Evolutionary conservation across 2,888 invertebrate genomes (phyloP).

Genomic region (Leptogaster cylindrica): DNA sequence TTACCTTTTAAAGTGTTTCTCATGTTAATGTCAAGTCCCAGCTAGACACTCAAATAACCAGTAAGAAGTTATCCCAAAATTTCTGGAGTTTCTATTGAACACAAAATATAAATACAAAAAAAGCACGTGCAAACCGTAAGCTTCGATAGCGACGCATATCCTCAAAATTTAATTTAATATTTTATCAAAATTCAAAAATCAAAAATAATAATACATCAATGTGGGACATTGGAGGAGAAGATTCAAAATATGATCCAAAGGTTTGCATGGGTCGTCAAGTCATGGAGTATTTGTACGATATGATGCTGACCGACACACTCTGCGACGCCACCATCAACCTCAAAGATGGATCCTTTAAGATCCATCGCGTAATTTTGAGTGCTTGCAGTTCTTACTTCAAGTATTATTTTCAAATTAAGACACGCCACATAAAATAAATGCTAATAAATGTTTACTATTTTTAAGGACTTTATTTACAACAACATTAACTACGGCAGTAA

Average conservation of each 20-base stretch:
- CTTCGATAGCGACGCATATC: too few relatives aligned
- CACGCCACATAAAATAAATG: too few relatives aligned
- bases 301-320: slow-evolving; percentile 80
- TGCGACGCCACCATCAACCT: slow-evolving; percentile 86
- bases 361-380: slow-evolving; percentile 85
- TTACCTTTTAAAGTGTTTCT: too few relatives aligned
- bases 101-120: too few relatives aligned
- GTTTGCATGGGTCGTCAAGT: slow-evolving; percentile 80
- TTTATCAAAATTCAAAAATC: too few relatives aligned
- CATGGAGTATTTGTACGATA: slow-evolving; percentile 82
- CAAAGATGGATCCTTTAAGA: slow-evolving; percentile 83
- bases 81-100: slow-evolving; percentile 2
- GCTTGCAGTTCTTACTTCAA: slow-evolving; percentile 91
- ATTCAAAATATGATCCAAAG: slow-evolving; percentile 50
- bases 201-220: too few relatives aligned
- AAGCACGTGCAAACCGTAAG: too few relatives aligned
- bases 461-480: slow-evolving; percentile 83
- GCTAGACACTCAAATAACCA: too few relatives aligned
- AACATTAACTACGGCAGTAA: slow-evolving; percentile 72
- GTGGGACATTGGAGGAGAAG: slow-evolving; percentile 40
- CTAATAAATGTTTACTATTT: slow-evolving; percentile 43
- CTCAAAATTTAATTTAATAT: too few relatives aligned
- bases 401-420: slow-evolving; percentile 61
- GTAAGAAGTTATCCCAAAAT: too few relatives aligned
- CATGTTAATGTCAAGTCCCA: too few relatives aligned